phyloP scores from a whole-genome alignment of 2,113 vertebrate genomes.

The Salminus brasiliensis region DNA sequence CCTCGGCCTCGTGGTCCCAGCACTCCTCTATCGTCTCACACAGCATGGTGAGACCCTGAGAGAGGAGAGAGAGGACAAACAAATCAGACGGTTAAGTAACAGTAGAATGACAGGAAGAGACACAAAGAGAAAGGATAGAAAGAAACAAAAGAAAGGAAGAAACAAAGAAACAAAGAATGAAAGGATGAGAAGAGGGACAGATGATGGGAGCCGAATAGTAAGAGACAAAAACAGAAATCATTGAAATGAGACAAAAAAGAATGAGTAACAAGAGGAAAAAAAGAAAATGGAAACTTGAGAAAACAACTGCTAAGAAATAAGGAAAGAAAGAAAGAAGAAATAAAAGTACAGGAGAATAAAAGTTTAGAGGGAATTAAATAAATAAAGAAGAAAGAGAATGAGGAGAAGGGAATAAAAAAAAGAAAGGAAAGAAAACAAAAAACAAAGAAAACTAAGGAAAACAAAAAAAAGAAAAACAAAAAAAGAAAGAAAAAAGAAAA shows the following conservation, averaged over 20 bases:
- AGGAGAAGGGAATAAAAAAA: not conserved
- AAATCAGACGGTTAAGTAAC: not conserved
- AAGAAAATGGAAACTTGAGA: no score
- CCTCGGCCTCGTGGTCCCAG: conserved; percentile 99
- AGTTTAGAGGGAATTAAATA: no score
- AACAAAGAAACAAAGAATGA: not conserved
- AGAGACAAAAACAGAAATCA: no score
- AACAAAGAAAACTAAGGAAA: not conserved
- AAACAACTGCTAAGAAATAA: no score
- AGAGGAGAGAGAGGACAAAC: not conserved
- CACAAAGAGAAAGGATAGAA: not conserved
- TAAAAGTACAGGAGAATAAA: no score
- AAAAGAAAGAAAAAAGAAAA: not conserved
- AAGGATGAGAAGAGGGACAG: no score
- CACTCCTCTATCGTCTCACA: conserved; percentile 99
- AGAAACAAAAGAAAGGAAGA: not conserved
- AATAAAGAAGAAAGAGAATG: no score
- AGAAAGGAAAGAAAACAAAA: not conserved
- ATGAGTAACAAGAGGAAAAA: no score
- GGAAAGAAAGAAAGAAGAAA: no score
- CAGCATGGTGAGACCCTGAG: conserved; percentile 92
- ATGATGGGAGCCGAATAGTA: not conserved
- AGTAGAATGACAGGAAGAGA: no score
- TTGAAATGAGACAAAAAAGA: no score
- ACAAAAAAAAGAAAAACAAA: no score